Evolutionary conservation across 2,888 invertebrate genomes (phyloP).

Genomic region (Petrolisthes manimaculis): DNA sequence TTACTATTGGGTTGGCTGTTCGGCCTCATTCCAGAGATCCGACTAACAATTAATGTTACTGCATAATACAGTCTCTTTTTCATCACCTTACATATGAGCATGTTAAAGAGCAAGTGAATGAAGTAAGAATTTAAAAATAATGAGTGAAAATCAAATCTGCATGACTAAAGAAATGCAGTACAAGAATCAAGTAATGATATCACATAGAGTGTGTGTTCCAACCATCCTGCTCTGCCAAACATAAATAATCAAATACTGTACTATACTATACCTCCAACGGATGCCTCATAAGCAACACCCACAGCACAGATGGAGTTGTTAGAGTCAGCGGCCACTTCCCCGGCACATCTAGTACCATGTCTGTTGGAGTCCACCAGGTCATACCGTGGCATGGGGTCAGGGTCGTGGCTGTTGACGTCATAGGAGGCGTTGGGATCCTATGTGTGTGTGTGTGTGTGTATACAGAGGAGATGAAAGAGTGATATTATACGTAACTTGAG

Average conservation of each 20-base stretch:
- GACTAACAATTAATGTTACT: too few relatives aligned
- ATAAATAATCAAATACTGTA: neutral
- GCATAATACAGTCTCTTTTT: too few relatives aligned
- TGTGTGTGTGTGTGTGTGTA: too few relatives aligned
- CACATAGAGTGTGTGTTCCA: neutral
- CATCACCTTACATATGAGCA: too few relatives aligned
- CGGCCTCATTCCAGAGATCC: too few relatives aligned
- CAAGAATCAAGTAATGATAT: neutral
- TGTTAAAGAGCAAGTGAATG: too few relatives aligned
- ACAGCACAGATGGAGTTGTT: slow-evolving; percentile 97
- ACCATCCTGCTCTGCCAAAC: neutral
- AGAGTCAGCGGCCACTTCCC: slow-evolving; percentile 89
- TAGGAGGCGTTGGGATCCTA: slow-evolving; percentile 76
- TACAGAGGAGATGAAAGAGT: too few relatives aligned
- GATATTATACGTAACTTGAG: too few relatives aligned
- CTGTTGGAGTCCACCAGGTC: slow-evolving; percentile 97
- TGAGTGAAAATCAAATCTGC: too few relatives aligned
- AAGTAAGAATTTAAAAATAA: too few relatives aligned
- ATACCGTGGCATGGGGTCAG: slow-evolving; percentile 97
- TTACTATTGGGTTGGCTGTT: too few relatives aligned
- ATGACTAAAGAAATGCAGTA: neutral
- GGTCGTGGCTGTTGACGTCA: slow-evolving; percentile 96
- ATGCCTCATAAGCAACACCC: slow-evolving; percentile 95
- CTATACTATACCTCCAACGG: slow-evolving; percentile 82
- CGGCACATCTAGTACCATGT: slow-evolving; percentile 75